Evolutionary conservation across 2,113 vertebrate genomes (phyloP).

Genomic region (Apistogramma diplotaenia): DNA sequence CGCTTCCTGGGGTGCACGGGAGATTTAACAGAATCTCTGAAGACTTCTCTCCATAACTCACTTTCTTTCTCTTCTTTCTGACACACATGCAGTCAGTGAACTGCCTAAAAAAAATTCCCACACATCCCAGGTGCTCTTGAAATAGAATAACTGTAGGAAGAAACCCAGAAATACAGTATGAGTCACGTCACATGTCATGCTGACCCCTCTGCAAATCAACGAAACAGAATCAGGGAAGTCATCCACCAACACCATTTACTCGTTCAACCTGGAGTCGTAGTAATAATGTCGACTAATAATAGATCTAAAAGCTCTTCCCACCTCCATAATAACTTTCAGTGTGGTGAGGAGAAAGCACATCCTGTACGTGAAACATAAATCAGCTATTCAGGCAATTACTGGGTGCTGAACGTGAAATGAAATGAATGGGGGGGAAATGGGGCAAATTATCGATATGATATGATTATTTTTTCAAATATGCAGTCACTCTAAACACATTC

Average conservation of each 20-base stretch:
- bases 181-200: slow-evolving; percentile 30
- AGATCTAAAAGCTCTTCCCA: neutral
- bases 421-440: neutral
- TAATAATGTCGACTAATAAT: slow-evolving; percentile 9
- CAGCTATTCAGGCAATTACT: neutral
- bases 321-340: neutral
- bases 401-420: neutral
- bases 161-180: neutral
- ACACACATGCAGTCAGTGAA: neutral
- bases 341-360: neutral
- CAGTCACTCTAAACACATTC: neutral
- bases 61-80: neutral
- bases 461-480: neutral
- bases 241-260: slow-evolving; percentile 20
- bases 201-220: slow-evolving; percentile 17
- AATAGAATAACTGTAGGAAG: slow-evolving; percentile 43
- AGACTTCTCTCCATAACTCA: slow-evolving; percentile 22
- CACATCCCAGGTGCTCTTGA: slow-evolving; percentile 27
- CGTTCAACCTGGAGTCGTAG: neutral
- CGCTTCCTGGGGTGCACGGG: slow-evolving; percentile 25
- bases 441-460: neutral
- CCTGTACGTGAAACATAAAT: neutral
- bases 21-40: slow-evolving; percentile 31
- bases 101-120: slow-evolving; percentile 45
- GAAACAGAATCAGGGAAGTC: neutral